Base-by-base conservation (phyloP, 2,797 vertebrate genomes). In the Crypturellus tataupa region DNA sequence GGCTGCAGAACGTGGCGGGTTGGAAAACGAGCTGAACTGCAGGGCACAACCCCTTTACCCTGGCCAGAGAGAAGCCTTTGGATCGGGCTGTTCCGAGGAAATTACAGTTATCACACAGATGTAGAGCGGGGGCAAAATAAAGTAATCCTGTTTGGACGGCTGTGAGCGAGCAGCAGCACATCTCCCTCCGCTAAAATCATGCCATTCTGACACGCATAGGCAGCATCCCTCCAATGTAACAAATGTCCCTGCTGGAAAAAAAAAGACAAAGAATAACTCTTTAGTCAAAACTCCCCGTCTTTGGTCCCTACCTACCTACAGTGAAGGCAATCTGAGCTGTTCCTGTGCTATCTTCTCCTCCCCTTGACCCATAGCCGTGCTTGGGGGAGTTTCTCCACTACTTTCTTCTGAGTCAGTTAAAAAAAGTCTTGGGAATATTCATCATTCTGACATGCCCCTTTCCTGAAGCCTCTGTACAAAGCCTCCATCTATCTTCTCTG, bases 381-480 rank as follows among this genome's bases (percentile, higher is more conserved):
- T 56, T 24, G 31, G 42, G 35, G 82, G 37, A 64, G 27, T 51
- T 92, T 73, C 80, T 85, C 17, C 63, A 55, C 40, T 78, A 55
- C 64, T 91, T 93, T 85, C 46, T 91, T 85, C n/a, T 9, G 35
- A 78, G 35, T 78, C 71, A 75, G 49, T 81, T 68, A 24, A 77
- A 89, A 51, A 92, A 92, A 75, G 12, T 27, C 75, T 8, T 12
- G 8, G 55, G 69, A 93, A 89, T 91, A 86, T 95, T 94, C 77
- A 94, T 95, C 93, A 95, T 67, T 12, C n/a, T 96, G 95, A 85
- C 95, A 91, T 15, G 60, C 5, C 47, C 70, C 79, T 82, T 53
- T 92, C 94, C 87, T 60, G 46, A 9, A 83, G n/a, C 67, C 75
- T 85, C 47, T 10, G 14, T n/a, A 44, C 25, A 25, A 79, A 80